Evolutionary conservation across 92 coral and sea anemone species (phyloP).

Genomic region (Bergia puertoricense): DNA sequence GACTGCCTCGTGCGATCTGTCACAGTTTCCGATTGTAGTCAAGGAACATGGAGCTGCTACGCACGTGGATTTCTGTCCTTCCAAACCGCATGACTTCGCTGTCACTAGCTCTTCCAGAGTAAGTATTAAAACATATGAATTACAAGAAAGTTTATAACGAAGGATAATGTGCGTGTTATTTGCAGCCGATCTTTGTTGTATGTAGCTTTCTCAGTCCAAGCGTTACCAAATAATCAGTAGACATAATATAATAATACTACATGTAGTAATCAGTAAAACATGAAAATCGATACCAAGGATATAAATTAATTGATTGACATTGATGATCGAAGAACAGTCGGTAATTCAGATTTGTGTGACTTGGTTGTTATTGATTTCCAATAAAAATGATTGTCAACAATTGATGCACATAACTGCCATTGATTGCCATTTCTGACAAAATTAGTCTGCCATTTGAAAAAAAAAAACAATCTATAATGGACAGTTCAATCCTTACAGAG

Average conservation of each 20-base stretch:
- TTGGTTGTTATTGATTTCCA: not conserved
- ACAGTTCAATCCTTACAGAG: no score
- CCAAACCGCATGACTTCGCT: slow-evolving; percentile 86
- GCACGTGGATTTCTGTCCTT: slow-evolving; percentile 77
- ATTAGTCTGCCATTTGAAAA: no score
- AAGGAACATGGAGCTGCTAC: slow-evolving; percentile 87
- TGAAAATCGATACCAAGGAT: not conserved
- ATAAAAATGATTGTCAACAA: no score
- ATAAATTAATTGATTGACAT: not conserved
- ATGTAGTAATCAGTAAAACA: no score
- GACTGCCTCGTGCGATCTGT: not conserved
- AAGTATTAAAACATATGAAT: not conserved
- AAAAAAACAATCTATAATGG: no score
- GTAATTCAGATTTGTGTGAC: not conserved
- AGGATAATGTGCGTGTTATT: not conserved
- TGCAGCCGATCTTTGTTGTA: not conserved
- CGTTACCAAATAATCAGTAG: no score
- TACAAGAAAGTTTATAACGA: not conserved
- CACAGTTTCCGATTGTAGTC: slow-evolving; percentile 83
- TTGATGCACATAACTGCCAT: no score
- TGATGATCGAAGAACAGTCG: not conserved
- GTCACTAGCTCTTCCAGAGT: slow-evolving; percentile 81
- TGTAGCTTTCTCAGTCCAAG: no score
- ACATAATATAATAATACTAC: no score
- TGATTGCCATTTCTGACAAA: no score